Base-by-base conservation (phyloP, 2,797 vertebrate genomes). In the Schizothorax lantsangensis region DNA sequence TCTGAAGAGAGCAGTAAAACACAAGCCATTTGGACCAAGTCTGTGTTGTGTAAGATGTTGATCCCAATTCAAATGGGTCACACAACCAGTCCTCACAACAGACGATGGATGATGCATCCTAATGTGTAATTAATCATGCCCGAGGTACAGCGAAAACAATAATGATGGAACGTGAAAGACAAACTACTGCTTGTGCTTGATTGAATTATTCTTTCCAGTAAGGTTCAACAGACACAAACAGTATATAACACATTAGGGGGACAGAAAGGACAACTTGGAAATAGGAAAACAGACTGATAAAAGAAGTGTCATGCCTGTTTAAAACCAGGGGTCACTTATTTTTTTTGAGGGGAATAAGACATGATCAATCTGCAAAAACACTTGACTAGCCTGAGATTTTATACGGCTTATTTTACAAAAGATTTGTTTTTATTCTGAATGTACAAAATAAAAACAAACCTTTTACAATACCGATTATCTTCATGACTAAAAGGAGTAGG, bases 51-150 rank as follows among this genome's bases (percentile, higher is more conserved):
- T 71, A 64, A 88, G 21, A 81, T 74, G 69, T 81, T 86, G 84
- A 68, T 54, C 73, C 23, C 33, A 66, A 88, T 80, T 75, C 84
- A 86, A 66, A 86, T 86, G 69, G 79, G 79, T 86, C 79, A 81
- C 79, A 81, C 30, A 81, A 66, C 54, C 79, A 74, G 30, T 81
- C 79, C 4, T 30, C 54, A 81, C 30, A 62, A 66, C 54, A 81
- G 43, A 74, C 66, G 84, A 86, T 81, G 69, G 84, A 86, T 73
- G 78, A 73, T 66, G 84, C 30, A 45, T 40, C 33, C 30, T 66
- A 64, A 75, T 66, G 43, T 26, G 79, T 52, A 49, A 86, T 86
- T 86, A 81, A 81, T 73, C 54, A 74, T 49, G 43, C 30, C 69
- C 1, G 21, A 45, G 66, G 19, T 69, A 57, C 38, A 79, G 40